Evolutionary conservation across 2,113 vertebrate genomes (phyloP).

Genomic region (Charina bottae): DNA sequence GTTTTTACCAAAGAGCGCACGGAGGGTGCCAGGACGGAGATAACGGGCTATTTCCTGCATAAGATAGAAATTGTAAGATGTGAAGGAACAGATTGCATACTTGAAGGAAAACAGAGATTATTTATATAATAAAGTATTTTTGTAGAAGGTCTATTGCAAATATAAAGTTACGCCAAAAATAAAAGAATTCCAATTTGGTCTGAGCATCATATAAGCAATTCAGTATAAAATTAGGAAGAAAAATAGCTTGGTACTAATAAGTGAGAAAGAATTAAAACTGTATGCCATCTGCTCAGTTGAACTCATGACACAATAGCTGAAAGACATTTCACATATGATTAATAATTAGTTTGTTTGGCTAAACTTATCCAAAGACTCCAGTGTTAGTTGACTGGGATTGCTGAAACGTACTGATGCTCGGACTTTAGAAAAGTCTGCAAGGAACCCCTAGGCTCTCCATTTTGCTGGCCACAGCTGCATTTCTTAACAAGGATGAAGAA

Average conservation of each 20-base stretch:
- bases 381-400: too few species aligned
- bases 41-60: conserved; percentile 87
- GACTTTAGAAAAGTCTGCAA: neutral
- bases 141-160: neutral
- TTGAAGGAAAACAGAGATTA: neutral
- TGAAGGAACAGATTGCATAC: neutral
- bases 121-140: neutral
- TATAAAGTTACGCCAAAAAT: neutral
- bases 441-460: neutral
- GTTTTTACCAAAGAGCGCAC: conserved; percentile 87
- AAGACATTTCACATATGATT: neutral
- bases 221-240: neutral
- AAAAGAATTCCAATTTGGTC: conserved; percentile 25
- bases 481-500: neutral
- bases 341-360: neutral
- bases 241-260: neutral
- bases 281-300: neutral
- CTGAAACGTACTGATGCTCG: neutral
- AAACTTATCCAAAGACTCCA: neutral
- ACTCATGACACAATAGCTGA: neutral
- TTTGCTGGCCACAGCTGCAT: neutral
- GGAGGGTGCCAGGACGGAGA: conserved; percentile 85
- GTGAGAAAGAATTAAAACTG: neutral
- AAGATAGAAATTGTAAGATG: conserved; percentile 44
- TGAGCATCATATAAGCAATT: neutral